Evolutionary conservation across 2,888 invertebrate genomes (phyloP).

Genomic region (Caenorhabditis sp.): DNA sequence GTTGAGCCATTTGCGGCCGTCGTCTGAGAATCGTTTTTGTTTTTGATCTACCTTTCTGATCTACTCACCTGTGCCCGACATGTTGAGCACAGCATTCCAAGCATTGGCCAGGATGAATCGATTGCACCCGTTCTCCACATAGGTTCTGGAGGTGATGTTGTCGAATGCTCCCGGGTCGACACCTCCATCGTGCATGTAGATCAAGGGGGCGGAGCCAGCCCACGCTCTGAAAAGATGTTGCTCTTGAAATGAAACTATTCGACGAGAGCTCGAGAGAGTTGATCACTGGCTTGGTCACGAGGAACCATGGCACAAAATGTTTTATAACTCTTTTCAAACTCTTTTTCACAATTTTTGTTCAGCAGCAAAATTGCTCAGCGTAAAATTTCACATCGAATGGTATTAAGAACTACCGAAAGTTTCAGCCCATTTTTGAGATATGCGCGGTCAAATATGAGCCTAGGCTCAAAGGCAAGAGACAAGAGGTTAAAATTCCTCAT

Average conservation of each 20-base stretch:
- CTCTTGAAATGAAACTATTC: no score
- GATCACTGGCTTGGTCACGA: no score
- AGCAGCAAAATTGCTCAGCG: no score
- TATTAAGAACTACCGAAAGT: no score
- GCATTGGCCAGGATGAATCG: conserved; percentile 88
- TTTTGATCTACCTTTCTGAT: neutral
- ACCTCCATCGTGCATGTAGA: conserved; percentile 88
- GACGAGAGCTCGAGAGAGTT: no score
- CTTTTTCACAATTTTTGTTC: neutral
- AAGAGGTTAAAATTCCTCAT: no score
- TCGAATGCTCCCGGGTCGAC: conserved; percentile 74
- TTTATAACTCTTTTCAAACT: neutral
- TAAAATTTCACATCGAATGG: no score
- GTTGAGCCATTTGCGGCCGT: conserved; percentile 65
- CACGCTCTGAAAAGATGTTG: conserved; percentile 87
- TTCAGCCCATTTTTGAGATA: no score
- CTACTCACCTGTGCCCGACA: conserved; percentile 82
- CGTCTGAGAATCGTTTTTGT: conserved; percentile 25
- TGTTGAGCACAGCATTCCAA: conserved; percentile 88
- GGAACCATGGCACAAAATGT: no score
- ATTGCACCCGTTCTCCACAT: conserved; percentile 84
- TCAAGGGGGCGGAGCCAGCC: conserved; percentile 95
- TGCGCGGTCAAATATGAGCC: no score
- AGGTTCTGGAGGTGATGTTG: conserved; percentile 87
- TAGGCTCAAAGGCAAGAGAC: no score